phyloP scores from a whole-genome alignment of 1,140 invertebrate genomes.

The Drosophila saltans region DNA sequence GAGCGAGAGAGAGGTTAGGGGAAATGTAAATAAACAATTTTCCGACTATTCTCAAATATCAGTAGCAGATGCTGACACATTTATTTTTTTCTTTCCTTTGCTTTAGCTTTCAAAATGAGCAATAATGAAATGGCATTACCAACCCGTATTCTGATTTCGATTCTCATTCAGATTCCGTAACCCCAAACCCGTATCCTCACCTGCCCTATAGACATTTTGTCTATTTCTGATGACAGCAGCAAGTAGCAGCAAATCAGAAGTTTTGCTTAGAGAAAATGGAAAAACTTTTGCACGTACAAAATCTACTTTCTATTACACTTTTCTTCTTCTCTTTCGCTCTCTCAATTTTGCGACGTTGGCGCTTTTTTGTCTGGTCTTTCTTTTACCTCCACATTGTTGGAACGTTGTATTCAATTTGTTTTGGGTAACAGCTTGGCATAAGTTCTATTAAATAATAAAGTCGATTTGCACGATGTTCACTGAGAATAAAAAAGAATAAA shows the following conservation, averaged over 20 bases:
- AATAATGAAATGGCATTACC: conserved; percentile 51
- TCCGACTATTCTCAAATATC: conserved; percentile 50
- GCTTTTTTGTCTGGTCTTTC: conserved; percentile 20
- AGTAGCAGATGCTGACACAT: conserved; percentile 58
- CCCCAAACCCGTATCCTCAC: conserved; percentile 19
- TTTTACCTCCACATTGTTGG: conserved; percentile 33
- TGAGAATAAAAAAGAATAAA: conserved; percentile 3
- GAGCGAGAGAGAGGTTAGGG: background rate
- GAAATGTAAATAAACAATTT: background rate
- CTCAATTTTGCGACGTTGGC: conserved; percentile 37
- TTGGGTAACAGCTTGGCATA: conserved; percentile 72
- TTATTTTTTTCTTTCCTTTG: conserved; percentile 8
- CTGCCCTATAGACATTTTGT: conserved; percentile 14
- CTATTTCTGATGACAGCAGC: conserved; percentile 17
- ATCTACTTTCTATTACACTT: conserved; percentile 75
- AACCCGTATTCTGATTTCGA: conserved; percentile 8
- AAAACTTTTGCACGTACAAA: conserved; percentile 79
- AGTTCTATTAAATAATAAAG: conserved; percentile 81
- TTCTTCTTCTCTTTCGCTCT: conserved; percentile 17
- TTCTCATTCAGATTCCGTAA: background rate
- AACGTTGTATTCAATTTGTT: conserved; percentile 80
- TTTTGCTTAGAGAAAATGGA: conserved; percentile 71
- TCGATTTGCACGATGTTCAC: conserved; percentile 69
- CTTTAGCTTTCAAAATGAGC: conserved; percentile 61
- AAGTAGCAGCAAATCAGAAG: conserved; percentile 51